phyloP scores from a whole-genome alignment of 2,797 vertebrate species.

The Oreonectes daqikongensis region DNA sequence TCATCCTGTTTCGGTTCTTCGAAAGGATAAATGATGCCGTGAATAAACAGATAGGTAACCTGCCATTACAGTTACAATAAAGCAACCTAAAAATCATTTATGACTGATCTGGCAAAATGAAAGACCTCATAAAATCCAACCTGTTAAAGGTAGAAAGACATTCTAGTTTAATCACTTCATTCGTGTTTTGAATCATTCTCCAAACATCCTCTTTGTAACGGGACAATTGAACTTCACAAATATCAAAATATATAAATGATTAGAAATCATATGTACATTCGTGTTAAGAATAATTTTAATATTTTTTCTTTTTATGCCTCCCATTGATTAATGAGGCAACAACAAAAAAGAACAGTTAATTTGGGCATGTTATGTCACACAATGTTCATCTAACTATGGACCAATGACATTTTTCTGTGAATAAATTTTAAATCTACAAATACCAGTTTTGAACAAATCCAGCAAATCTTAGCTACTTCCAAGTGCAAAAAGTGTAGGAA shows the following conservation, averaged over 20 bases:
- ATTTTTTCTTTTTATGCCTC: background rate
- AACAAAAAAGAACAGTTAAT: too few species aligned
- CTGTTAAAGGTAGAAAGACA: background rate
- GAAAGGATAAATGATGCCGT: constrained; percentile 25
- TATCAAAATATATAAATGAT: constrained; percentile 22
- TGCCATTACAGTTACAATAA: constrained; percentile 6
- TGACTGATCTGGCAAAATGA: background rate
- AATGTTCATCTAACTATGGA: background rate
- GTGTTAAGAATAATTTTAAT: background rate
- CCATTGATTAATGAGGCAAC: too few species aligned
- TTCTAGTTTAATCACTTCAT: constrained; percentile 3
- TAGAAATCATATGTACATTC: constrained; percentile 40
- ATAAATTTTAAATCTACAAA: constrained; percentile 8
- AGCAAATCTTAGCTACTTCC: constrained; percentile 49
- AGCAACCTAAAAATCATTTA: background rate
- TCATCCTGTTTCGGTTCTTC: constrained; percentile 5
- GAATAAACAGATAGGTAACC: constrained; percentile 35
- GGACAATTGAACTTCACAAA: background rate
- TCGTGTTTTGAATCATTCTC: background rate
- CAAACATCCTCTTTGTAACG: background rate
- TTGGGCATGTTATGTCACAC: too few species aligned
- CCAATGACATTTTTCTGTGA: background rate
- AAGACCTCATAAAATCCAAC: background rate
- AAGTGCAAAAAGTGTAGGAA: constrained; percentile 67
- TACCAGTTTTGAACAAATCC: background rate